A percentile compares a stretch with the other conserved stretches of the same genome.
These are phyloP conservation scores for Sclerurus mexicanus DNA, from an alignment of 2,113 vertebrate genomes.

Conservation along the genomic window DNA sequence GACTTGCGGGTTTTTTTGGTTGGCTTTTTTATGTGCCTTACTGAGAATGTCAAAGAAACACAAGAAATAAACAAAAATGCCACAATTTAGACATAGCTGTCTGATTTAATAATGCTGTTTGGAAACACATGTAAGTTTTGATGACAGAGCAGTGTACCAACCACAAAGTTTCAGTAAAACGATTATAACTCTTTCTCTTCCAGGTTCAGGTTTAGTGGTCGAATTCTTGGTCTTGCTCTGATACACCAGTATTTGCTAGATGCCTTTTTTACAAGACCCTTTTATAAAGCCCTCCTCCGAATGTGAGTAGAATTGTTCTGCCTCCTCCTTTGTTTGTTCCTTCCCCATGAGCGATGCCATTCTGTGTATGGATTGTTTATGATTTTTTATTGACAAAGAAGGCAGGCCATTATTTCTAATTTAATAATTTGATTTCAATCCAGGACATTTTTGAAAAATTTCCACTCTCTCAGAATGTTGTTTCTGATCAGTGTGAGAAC, in stretches of 20 bases:
- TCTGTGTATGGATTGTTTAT: not conserved
- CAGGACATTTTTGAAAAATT: not conserved
- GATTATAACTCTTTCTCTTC: not conserved
- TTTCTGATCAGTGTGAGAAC: not conserved
- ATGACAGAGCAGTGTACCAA: not conserved
- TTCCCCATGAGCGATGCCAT: not conserved
- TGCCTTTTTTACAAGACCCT: constrained; percentile 97
- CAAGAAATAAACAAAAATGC: not conserved
- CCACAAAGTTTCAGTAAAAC: not conserved
- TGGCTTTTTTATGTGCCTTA: not conserved
- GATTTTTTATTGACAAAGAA: not conserved
- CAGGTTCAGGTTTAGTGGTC: constrained; percentile 98
- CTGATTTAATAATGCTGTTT: constrained; percentile 24
- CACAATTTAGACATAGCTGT: not conserved
- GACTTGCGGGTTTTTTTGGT: not conserved
- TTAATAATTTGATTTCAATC: not conserved
- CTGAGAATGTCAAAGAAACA: constrained; percentile 3
- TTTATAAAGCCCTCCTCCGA: constrained; percentile 98
- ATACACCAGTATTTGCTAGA: constrained; percentile 98
- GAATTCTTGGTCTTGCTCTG: constrained; percentile 94
- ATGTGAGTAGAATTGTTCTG: constrained; percentile 81
- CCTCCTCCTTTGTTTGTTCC: not conserved
- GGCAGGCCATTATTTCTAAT: not conserved
- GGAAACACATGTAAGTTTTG: not conserved
- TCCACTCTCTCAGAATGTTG: not conserved